Percentiles rank a stretch among this genome's conserved stretches.
Conservation (phyloP, 2,888 invertebrate species). For the Megamerina dolium region DNA sequence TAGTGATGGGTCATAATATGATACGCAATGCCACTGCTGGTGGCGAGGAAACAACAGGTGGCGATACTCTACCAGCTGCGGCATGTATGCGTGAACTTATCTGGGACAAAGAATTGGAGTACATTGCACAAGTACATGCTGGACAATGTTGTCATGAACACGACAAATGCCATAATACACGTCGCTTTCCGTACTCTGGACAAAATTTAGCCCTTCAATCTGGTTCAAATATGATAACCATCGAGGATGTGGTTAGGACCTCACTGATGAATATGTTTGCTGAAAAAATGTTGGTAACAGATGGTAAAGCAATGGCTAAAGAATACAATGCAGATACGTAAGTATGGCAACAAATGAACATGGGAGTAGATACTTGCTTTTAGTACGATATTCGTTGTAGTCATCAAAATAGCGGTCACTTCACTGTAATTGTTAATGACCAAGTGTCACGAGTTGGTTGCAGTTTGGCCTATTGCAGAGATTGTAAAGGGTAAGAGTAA, state of each 20-base stretch:
- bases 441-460: slow-evolving; percentile 21
- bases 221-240: not conserved
- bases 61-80: slow-evolving; percentile 14
- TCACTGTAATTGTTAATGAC: slow-evolving; percentile 17
- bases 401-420: too few relatives aligned
- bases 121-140: slow-evolving; percentile 18
- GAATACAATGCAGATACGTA: too few relatives aligned
- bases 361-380: too few relatives aligned
- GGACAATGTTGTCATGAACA: slow-evolving; percentile 12
- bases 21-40: slow-evolving; percentile 18
- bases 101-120: slow-evolving; percentile 24
- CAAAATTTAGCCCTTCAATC: slow-evolving; percentile 15
- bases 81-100: slow-evolving; percentile 23
- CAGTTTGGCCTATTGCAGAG: slow-evolving; percentile 14
- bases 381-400: too few relatives aligned
- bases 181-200: slow-evolving; percentile 14
- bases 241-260: not conserved
- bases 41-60: slow-evolving; percentile 8
- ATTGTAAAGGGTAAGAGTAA: slow-evolving; percentile 9
- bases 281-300: not conserved
- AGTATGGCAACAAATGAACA: too few relatives aligned
- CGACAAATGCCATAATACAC: slow-evolving; percentile 16
- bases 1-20: slow-evolving; percentile 19
- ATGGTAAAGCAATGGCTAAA: too few relatives aligned
- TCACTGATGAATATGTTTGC: not conserved